phyloP scores from a whole-genome alignment of 2,888 invertebrate genomes.

The Sepiola atlantica region DNA sequence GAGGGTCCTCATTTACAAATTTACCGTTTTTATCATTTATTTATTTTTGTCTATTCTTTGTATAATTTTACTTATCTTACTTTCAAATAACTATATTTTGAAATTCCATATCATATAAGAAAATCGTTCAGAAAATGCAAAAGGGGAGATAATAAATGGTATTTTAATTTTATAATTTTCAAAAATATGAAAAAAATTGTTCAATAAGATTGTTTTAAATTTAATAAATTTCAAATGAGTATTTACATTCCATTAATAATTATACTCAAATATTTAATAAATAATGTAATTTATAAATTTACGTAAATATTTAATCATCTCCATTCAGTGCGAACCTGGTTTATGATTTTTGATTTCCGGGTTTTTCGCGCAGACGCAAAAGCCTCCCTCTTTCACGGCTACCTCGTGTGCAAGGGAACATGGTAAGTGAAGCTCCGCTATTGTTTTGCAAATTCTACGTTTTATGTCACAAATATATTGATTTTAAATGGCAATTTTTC shows the following conservation, averaged over 20 bases:
- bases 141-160: background rate
- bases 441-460: background rate
- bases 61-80: no score
- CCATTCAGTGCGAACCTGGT: background rate
- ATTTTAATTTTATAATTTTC: background rate
- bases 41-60: no score
- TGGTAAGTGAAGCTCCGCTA: background rate
- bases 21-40: no score
- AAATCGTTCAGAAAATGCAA: background rate
- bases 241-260: background rate
- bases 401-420: background rate
- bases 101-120: no score
- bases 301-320: background rate
- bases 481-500: background rate
- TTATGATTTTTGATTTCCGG: background rate
- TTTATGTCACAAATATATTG: background rate
- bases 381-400: background rate
- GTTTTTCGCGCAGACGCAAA: background rate
- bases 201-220: background rate
- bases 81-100: no score
- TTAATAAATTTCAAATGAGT: background rate
- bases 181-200: background rate
- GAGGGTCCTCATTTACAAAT: no score
- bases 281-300: background rate
- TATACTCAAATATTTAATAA: background rate